Evolutionary conservation across 2,113 vertebrate species (phyloP).

Genomic region (Scophthalmus maximus): DNA sequence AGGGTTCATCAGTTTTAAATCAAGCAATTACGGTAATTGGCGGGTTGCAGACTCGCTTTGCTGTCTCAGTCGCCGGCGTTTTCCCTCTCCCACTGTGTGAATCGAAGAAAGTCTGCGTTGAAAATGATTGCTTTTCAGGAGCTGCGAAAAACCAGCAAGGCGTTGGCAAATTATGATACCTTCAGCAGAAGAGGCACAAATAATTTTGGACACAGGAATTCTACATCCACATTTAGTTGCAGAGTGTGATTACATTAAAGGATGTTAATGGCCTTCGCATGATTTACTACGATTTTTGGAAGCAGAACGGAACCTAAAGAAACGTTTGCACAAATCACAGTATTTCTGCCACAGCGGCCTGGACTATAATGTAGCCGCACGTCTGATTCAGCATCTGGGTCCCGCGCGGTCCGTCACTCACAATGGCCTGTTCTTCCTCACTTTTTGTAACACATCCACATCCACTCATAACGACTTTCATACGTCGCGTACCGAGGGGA

Average conservation of each 20-base stretch:
- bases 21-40: constrained; percentile 56
- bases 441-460: not conserved
- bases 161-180: not conserved
- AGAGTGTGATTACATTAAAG: constrained; percentile 37
- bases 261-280: constrained; percentile 60
- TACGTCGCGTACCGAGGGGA: not conserved
- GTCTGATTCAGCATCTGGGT: constrained; percentile 30
- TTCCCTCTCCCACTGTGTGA: not conserved
- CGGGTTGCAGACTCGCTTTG: constrained; percentile 24
- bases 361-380: constrained; percentile 32
- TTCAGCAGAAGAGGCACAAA: not conserved
- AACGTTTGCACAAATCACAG: constrained; percentile 49
- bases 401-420: constrained; percentile 47
- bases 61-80: constrained; percentile 6
- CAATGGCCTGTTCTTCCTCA: constrained; percentile 13
- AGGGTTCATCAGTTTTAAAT: constrained; percentile 17
- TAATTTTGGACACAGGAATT: no score
- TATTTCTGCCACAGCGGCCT: constrained; percentile 55
- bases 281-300: constrained; percentile 48
- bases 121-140: not conserved
- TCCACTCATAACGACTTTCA: not conserved
- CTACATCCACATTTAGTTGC: constrained; percentile 1
- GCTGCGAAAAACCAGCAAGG: not conserved
- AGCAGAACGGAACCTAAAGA: constrained; percentile 47
- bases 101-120: not conserved